phyloP scores from a whole-genome alignment of 2,888 invertebrate genomes.

The Lasioglossum villosulum region DNA sequence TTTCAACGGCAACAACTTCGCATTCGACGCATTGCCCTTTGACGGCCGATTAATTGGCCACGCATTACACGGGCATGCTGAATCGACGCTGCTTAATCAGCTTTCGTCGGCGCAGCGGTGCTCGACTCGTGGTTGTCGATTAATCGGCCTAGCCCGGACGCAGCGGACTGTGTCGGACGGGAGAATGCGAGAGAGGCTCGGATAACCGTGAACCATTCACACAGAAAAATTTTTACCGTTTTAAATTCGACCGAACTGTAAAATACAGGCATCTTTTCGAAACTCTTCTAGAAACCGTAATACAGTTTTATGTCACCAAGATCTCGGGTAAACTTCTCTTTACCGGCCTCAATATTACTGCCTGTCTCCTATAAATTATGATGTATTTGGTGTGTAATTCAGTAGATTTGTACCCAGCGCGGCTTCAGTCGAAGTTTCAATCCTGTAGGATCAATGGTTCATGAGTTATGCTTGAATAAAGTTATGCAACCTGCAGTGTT shows the following conservation, averaged over 20 bases:
- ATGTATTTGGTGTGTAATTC: no score
- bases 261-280: no score
- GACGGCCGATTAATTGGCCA: slow-evolving; percentile 36
- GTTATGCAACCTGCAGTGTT: no score
- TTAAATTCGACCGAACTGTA: neutral
- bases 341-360: no score
- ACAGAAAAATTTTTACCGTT: neutral
- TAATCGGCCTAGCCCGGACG: slow-evolving; percentile 5
- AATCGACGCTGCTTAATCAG: slow-evolving; percentile 34
- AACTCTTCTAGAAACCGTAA: no score
- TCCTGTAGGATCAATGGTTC: no score
- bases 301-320: no score
- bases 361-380: no score
- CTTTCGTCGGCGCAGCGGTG: slow-evolving; percentile 10
- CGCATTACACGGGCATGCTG: slow-evolving; percentile 15
- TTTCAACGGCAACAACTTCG: neutral
- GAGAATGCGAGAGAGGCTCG: neutral
- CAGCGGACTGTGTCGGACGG: neutral
- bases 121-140: slow-evolving; percentile 6
- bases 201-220: neutral
- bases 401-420: no score
- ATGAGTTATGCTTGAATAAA: no score
- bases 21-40: slow-evolving; percentile 9
- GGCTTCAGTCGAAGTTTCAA: no score
- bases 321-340: no score